Base-by-base conservation (phyloP, 2,888 invertebrate genomes). In the Chymomyza amoena region DNA sequence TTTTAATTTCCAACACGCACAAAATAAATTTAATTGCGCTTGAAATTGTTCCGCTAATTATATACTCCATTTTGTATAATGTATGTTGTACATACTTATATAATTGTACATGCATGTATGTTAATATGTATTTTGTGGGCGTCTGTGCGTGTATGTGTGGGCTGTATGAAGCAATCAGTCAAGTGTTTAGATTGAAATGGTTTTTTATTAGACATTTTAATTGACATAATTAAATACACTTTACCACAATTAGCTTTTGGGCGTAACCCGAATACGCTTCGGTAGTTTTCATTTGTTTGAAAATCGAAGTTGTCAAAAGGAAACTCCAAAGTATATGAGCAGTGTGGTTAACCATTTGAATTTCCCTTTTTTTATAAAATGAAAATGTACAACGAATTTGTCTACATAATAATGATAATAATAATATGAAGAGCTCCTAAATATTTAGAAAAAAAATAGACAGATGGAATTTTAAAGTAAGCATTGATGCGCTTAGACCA, bases 1-100 rank as follows among this genome's bases (percentile, higher is more conserved):
- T 54, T 54, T 54, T 54, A 20, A 54, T 54, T 54, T 54, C 15
- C 54, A 54, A 45, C 54, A 54, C 54, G 54, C 54, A 54, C 54
- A 54, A 16, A 51, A 54, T 54, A 54, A 16, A 54, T 54, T 20
- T 54, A 54, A 54, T 54, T 16, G 54, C 54, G 20, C 54, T 18
- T 54, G 54, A 54, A 18, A 54, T 45, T 45, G 39, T 13, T 45
- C 39, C 13, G 39, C 39, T 45, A 45, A 45, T 45, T 45, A 45
- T 45, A 13, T 13, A 45, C 39, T 45, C 39, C 39, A 45, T 45
- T 10, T 45, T 45, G 39, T 10, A 13, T 45, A 13, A 45, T 45
- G 39, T 45, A 7, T 13, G 39, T 45, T 6, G 9, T 7, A 32
- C 32, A 32, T 1, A 32, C 32, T 32, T 9, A 32, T 7, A 32